Evolutionary conservation across 2,797 vertebrate species (phyloP).

Genomic region (Sebastes minor): DNA sequence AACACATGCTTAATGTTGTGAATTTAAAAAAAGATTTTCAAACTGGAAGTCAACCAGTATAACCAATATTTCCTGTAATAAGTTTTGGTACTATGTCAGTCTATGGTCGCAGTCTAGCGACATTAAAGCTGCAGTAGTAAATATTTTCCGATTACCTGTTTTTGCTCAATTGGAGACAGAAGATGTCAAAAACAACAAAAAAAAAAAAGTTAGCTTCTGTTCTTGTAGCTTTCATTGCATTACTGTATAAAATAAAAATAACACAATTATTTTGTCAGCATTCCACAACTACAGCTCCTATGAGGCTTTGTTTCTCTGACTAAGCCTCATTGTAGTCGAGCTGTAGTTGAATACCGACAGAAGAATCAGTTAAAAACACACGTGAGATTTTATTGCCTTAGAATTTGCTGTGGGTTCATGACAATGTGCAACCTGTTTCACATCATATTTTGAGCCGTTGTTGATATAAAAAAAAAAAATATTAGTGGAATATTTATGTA

Average conservation of each 20-base stretch:
- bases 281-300: conserved; percentile 20
- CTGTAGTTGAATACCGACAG: not conserved
- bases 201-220: not conserved
- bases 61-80: not conserved
- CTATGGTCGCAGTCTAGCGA: not conserved
- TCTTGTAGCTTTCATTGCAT: conserved; percentile 21
- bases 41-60: not conserved
- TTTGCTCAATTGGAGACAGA: not conserved
- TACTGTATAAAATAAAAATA: not conserved
- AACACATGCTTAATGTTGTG: too few relatives aligned
- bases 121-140: not conserved
- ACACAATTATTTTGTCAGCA: not conserved
- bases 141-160: not conserved
- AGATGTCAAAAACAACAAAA: not conserved
- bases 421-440: not conserved
- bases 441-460: conserved; percentile 3
- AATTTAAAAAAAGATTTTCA: not conserved
- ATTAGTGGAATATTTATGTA: conserved; percentile 17
- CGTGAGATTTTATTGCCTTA: conserved; percentile 32
- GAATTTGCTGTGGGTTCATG: not conserved
- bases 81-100: not conserved
- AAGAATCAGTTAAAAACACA: not conserved
- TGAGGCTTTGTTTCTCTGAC: conserved; percentile 2
- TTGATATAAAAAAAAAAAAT: conserved; percentile 9
- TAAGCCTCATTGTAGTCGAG: conserved; percentile 25